Evolutionary conservation across 1,140 invertebrate species (phyloP).

Genomic region (Drosophila cardini): DNA sequence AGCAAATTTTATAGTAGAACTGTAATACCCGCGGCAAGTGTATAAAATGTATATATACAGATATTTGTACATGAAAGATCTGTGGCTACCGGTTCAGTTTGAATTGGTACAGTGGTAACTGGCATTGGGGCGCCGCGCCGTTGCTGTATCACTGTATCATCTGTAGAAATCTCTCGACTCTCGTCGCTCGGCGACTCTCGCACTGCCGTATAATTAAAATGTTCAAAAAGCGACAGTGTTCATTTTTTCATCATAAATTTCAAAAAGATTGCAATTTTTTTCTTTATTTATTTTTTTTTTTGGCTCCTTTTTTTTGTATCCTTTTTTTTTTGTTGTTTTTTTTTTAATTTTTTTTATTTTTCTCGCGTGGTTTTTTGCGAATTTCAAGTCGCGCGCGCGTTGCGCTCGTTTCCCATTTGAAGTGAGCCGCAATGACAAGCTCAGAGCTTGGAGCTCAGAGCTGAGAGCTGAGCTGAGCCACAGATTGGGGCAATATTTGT

Average conservation of each 20-base stretch:
- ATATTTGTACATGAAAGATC: conserved; percentile 12
- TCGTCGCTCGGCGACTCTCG: conserved; percentile 1
- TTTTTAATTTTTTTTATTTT: neutral
- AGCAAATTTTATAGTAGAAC: too few species aligned
- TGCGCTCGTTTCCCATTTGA: conserved; percentile 72
- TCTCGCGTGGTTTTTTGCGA: neutral
- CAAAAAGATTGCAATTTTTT: conserved; percentile 78
- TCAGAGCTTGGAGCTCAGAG: neutral
- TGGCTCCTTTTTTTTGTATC: conserved; percentile 12
- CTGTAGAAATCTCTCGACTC: conserved; percentile 31
- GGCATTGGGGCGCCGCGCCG: conserved; percentile 29
- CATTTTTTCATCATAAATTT: conserved; percentile 83
- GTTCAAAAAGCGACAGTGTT: conserved; percentile 81
- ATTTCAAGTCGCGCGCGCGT: conserved; percentile 57
- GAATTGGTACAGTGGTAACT: conserved; percentile 7
- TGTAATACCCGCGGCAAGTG: too few species aligned
- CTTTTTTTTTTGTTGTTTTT: conserved; percentile 11
- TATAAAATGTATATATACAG: neutral
- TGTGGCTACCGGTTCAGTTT: conserved; percentile 45
- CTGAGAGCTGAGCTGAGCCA: neutral
- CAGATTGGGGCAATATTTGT: conserved; percentile 10
- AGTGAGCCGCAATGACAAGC: conserved; percentile 78
- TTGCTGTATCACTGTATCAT: conserved; percentile 10
- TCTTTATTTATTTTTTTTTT: too few species aligned
- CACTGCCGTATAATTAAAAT: conserved; percentile 74